phyloP scores from a whole-genome alignment of 2,888 invertebrate species.

The Drosophila bunnanda region DNA sequence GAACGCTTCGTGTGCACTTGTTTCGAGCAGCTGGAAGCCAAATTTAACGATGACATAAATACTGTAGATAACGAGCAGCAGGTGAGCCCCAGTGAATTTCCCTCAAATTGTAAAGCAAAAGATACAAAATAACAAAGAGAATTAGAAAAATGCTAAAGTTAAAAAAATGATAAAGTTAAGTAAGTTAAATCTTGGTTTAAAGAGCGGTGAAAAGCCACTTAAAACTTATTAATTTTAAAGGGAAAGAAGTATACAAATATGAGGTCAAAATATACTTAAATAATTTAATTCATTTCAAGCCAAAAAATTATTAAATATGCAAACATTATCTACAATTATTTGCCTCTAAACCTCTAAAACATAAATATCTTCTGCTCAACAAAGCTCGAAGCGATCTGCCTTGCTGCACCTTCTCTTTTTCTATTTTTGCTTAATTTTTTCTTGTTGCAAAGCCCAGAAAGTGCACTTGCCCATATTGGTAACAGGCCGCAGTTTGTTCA shows the following conservation, averaged over 20 bases:
- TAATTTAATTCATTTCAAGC: background rate
- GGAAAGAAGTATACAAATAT: background rate
- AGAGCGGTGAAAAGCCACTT: background rate
- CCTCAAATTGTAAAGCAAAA: constrained; percentile 30
- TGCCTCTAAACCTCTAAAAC: constrained; percentile 1
- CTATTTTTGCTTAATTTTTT: background rate
- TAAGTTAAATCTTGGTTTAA: background rate
- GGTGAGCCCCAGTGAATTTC: constrained; percentile 54
- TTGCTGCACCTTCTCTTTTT: constrained; percentile 37
- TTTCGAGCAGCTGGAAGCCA: constrained; percentile 71
- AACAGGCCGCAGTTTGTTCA: constrained; percentile 52
- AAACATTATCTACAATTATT: background rate
- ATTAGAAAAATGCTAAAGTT: constrained; percentile 15
- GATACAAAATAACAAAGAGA: constrained; percentile 12
- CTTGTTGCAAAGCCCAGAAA: constrained; percentile 7
- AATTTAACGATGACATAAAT: constrained; percentile 78
- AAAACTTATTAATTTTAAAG: background rate
- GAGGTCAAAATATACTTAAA: no score
- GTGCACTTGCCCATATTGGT: constrained; percentile 44
- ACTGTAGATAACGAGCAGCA: constrained; percentile 71
- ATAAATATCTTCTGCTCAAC: constrained; percentile 24
- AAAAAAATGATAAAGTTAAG: constrained; percentile 8
- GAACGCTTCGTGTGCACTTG: constrained; percentile 49
- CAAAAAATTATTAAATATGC: no score
- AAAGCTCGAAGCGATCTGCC: constrained; percentile 30